A percentile compares a stretch with the other conserved stretches of the same genome.
Conservation (phyloP, 1,140 invertebrate genomes). For the Drosophila willistoni region DNA sequence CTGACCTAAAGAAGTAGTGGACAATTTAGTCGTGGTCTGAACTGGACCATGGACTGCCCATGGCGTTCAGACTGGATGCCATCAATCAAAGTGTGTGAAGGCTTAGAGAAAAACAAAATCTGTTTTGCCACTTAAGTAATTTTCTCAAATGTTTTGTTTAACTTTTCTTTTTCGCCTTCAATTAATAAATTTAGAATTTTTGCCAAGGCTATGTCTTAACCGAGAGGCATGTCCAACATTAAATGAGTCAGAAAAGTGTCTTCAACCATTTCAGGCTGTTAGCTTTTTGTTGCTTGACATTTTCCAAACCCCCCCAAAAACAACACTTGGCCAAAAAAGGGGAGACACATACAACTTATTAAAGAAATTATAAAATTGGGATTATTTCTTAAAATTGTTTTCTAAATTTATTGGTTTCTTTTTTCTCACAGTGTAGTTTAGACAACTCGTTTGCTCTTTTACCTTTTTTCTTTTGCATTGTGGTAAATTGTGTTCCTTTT, state of each 20-base stretch:
- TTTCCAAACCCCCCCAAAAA: conserved; percentile 27
- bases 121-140: not conserved
- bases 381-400: no score
- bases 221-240: conserved; percentile 31
- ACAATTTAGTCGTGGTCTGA: not conserved
- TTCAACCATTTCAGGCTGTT: conserved; percentile 7
- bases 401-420: not conserved
- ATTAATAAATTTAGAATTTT: conserved; percentile 46
- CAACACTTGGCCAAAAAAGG: not conserved
- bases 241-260: conserved; percentile 77
- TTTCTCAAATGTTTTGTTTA: not conserved
- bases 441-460: conserved; percentile 29
- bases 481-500: conserved; percentile 47
- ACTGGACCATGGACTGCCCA: conserved; percentile 4
- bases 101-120: not conserved
- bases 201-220: conserved; percentile 10
- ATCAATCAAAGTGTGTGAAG: conserved; percentile 5
- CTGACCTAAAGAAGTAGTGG: conserved; percentile 31
- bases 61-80: not conserved
- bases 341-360: not conserved
- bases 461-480: conserved; percentile 26
- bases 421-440: conserved; percentile 6
- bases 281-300: conserved; percentile 33
- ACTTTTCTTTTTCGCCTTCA: not conserved
- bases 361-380: not conserved